phyloP scores from a whole-genome alignment of 2,113 vertebrate species.

The Rhea americana region DNA sequence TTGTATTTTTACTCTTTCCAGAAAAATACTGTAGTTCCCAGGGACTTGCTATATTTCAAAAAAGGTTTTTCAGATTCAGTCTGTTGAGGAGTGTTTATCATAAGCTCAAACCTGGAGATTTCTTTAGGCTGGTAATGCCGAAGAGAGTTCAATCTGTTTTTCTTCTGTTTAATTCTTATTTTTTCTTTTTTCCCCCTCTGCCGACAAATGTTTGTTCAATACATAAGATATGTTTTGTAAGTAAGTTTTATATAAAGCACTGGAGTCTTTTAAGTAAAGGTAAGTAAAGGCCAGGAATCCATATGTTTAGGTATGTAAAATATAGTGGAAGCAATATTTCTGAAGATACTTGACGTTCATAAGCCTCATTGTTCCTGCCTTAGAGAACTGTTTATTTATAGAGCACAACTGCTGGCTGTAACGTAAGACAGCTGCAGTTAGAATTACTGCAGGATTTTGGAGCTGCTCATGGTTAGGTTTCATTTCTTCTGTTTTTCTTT shows the following conservation, averaged over 20 bases:
- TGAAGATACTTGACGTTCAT: neutral
- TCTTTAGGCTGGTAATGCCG: neutral
- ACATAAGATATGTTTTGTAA: neutral
- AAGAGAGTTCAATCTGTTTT: neutral
- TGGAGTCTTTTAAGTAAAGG: neutral
- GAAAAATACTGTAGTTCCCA: neutral
- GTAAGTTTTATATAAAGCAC: neutral
- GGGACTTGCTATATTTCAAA: neutral
- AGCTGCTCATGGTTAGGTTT: neutral
- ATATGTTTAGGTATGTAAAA: neutral
- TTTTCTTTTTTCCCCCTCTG: neutral
- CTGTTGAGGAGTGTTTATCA: neutral
- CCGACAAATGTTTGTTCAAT: neutral
- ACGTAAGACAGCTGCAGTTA: neutral
- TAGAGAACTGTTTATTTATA: neutral
- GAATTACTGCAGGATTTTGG: fast-evolving
- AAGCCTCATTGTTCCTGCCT: neutral
- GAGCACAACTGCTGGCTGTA: neutral
- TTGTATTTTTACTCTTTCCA: neutral
- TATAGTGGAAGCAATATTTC: neutral
- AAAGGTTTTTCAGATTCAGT: neutral
- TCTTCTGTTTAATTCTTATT: neutral
- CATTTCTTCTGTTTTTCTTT: neutral
- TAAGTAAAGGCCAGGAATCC: neutral
- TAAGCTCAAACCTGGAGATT: neutral